These are phyloP conservation scores for Nyctereutes procyonoides DNA, from an alignment of 2,113 vertebrate species.

Conservation along the genomic window DNA sequence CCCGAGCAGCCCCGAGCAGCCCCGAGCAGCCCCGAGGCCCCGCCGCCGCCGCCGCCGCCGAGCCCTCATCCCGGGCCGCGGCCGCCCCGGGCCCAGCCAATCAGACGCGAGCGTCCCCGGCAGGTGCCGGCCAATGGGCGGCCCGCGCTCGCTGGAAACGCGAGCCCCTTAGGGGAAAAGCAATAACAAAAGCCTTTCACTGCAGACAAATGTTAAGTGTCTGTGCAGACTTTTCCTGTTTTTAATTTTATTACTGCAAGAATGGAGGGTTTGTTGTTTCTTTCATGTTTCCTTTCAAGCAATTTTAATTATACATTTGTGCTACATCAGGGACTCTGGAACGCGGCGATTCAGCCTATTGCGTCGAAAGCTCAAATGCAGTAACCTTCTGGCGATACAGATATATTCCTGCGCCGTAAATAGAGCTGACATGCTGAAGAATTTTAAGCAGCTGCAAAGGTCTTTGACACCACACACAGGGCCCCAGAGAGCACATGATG, in stretches of 20 bases:
- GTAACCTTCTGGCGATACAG: slow-evolving; percentile 83
- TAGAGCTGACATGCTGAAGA: slow-evolving; percentile 84
- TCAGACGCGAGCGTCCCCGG: slow-evolving; percentile 70
- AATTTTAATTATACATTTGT: slow-evolving; percentile 88
- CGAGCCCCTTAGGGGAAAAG: slow-evolving; percentile 85
- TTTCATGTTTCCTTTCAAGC: slow-evolving; percentile 89
- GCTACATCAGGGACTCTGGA: slow-evolving; percentile 84
- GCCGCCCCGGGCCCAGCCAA: slow-evolving; percentile 77
- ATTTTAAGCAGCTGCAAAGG: slow-evolving; percentile 85
- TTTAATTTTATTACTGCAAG: slow-evolving; percentile 88
- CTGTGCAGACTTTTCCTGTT: slow-evolving; percentile 89
- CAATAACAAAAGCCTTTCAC: slow-evolving; percentile 88
- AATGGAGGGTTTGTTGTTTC: slow-evolving; percentile 87
- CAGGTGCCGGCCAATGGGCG: slow-evolving; percentile 79
- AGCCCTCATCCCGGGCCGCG: slow-evolving; percentile 27
- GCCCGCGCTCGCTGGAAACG: slow-evolving; percentile 78
- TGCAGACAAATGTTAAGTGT: slow-evolving; percentile 89
- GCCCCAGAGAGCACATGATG: slow-evolving; percentile 82
- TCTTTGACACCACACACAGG: slow-evolving; percentile 82
- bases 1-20: no score
- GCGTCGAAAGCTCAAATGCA: slow-evolving; percentile 80
- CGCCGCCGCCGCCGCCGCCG: not conserved
- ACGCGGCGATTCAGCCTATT: slow-evolving; percentile 81
- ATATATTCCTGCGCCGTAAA: slow-evolving; percentile 83
- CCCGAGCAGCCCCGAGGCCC: no score